These are phyloP conservation scores for Actinemys pallida DNA, from an alignment of 2,113 vertebrate species.

Conservation along the genomic window DNA sequence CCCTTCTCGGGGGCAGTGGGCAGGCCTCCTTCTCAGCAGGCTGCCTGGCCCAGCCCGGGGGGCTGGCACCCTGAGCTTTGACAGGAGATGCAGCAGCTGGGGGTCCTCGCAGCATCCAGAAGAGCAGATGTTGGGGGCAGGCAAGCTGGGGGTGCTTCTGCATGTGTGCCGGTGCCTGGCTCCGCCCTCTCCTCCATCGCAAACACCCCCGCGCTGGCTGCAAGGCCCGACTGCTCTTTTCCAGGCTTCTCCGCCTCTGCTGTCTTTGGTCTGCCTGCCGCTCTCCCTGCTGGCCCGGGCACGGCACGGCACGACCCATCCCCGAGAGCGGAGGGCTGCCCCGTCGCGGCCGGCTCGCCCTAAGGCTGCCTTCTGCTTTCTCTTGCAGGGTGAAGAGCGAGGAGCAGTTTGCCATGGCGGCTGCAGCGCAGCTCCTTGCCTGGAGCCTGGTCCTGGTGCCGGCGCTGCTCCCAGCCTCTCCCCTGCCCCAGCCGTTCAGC, in stretches of 20 bases:
- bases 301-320: fast-evolving
- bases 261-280: not conserved
- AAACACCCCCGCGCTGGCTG: not conserved
- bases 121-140: not conserved
- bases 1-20: not conserved
- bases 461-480: not conserved
- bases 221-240: not conserved
- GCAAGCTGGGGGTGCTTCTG: no score
- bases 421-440: not conserved
- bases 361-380: not conserved
- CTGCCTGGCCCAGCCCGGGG: no score
- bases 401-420: slow-evolving; percentile 48
- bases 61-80: not conserved
- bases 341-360: not conserved
- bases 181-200: not conserved
- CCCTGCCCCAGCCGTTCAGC: not conserved
- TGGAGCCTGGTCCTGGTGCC: slow-evolving; percentile 35
- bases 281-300: not conserved
- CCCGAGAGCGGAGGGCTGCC: not conserved
- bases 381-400: not conserved
- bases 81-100: not conserved
- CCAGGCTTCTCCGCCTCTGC: no score
- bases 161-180: no score
- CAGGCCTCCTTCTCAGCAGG: not conserved
- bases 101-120: not conserved